Evolutionary conservation across 1,140 invertebrate species (phyloP), one percentile per base, ranked within the genome.

Genomic region (Ceratoteleas bidentatus): DNA sequence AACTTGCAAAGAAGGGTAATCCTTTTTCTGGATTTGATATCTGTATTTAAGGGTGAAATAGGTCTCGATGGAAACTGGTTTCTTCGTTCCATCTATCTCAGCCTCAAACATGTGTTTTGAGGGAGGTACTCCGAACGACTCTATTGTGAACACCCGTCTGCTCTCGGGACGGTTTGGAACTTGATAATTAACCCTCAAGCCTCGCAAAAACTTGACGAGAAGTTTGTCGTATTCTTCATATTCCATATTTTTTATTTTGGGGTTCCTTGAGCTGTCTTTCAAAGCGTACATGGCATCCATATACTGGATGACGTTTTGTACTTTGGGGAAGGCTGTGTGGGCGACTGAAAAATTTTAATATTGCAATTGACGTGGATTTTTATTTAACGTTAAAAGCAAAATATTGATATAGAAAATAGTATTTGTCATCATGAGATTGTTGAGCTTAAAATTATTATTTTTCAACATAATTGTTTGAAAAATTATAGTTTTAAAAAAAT

Each of bases 321-420:
- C 38, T n/a, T 81, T 92, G 0, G 94, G 94, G 80, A 95, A 95
- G 6, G 93, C 94, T 86, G 95, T 95, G 84, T 95, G 94, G 0
- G 93, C 93, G 47, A 95, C 93, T 94, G 10, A 11, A 72, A 43
- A n/a, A 32, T 45, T 52, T 24, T 66, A 33, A 24, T 6, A 43
- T 24, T 16, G 40, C 47, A 16, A 6, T 57, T 36, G 24, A 6
- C 1, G 6, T n/a, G n/a, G 1, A 43, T 43, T 43, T 1, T 43
- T 2, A 9, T 43, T 43, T 1, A 43, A 24, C 4, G 24, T 24
- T 43, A 43, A 2, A 50, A 43, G 40, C n/a, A 43, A 43, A 43
- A 6, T 43, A 24, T 24, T 24, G 1, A 24, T 24, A 2, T 24
- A 24, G 24, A 24, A 2, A 24, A 24, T 24, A 24, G 4, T 24